phyloP scores from a whole-genome alignment of 2,797 vertebrate genomes.

The Siniperca undulata region DNA sequence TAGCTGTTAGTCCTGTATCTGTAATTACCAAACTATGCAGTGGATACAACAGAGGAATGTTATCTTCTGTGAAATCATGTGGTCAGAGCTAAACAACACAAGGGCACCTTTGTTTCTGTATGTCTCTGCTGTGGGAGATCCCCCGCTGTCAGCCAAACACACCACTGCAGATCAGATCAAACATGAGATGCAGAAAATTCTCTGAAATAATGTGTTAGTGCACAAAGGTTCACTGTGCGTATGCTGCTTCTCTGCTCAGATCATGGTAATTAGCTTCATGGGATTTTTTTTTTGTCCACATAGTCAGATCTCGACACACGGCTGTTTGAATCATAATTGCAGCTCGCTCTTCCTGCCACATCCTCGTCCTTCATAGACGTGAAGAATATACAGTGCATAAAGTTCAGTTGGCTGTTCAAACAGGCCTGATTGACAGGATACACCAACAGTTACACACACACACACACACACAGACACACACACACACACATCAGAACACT shows the following conservation, averaged over 20 bases:
- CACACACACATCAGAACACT: conserved; percentile 17
- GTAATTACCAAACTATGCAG: conserved; percentile 65
- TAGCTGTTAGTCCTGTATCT: conserved; percentile 32
- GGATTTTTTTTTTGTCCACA: background rate
- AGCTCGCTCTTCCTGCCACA: conserved; percentile 43
- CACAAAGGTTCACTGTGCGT: conserved; percentile 18
- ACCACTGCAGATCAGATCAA: conserved; percentile 39
- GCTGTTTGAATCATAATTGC: conserved; percentile 27
- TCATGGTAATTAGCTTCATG: conserved; percentile 21
- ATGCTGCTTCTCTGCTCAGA: background rate
- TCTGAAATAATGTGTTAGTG: background rate
- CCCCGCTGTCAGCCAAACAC: conserved; percentile 66
- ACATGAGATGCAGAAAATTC: conserved; percentile 16
- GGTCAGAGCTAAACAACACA: conserved; percentile 68
- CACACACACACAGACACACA: conserved; percentile 37
- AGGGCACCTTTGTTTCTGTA: conserved; percentile 69
- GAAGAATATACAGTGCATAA: conserved; percentile 27
- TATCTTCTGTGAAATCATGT: conserved; percentile 72
- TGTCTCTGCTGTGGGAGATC: conserved; percentile 63
- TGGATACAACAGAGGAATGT: conserved; percentile 68
- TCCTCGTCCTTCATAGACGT: conserved; percentile 40
- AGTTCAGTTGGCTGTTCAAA: conserved; percentile 61
- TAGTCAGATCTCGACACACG: background rate
- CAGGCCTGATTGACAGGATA: conserved; percentile 53
- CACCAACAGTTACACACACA: background rate